Evolutionary conservation across 1,140 invertebrate genomes (phyloP).

Genomic region (Caenorhabditis remanei): DNA sequence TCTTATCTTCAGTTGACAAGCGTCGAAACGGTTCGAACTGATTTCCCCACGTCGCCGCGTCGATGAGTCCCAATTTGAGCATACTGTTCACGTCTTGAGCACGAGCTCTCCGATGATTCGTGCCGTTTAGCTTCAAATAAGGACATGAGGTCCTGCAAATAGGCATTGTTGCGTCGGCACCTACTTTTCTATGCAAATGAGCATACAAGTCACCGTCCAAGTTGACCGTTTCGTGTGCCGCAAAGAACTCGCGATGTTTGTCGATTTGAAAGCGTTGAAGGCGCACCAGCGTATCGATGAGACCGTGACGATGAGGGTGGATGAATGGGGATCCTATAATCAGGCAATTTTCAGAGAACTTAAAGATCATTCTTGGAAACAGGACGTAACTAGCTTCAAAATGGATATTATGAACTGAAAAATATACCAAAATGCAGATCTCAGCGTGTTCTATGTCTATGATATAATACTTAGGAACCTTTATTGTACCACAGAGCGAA

Average conservation of each 20-base stretch:
- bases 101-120: slow-evolving; percentile 50
- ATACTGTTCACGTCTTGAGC: slow-evolving; percentile 59
- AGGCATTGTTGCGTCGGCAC: background rate
- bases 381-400: background rate
- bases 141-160: slow-evolving; percentile 18
- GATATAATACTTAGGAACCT: too few species aligned
- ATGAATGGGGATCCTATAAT: background rate
- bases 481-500: too few species aligned
- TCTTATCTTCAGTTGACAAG: slow-evolving; percentile 40
- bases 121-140: slow-evolving; percentile 47
- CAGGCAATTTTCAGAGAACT: too few species aligned
- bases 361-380: too few species aligned
- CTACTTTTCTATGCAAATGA: slow-evolving; percentile 22
- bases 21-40: slow-evolving; percentile 58
- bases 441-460: too few species aligned
- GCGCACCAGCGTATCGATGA: background rate
- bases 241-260: slow-evolving; percentile 20
- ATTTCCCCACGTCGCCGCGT: slow-evolving; percentile 60
- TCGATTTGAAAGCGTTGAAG: background rate
- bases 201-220: slow-evolving; percentile 44
- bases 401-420: background rate
- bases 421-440: too few species aligned
- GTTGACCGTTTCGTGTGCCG: slow-evolving; percentile 15
- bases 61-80: slow-evolving; percentile 56
- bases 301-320: background rate